Evolutionary conservation across 2,888 invertebrate species (phyloP), one percentile per base, ranked within the genome.

Genomic region (Epirrita christyi): DNA sequence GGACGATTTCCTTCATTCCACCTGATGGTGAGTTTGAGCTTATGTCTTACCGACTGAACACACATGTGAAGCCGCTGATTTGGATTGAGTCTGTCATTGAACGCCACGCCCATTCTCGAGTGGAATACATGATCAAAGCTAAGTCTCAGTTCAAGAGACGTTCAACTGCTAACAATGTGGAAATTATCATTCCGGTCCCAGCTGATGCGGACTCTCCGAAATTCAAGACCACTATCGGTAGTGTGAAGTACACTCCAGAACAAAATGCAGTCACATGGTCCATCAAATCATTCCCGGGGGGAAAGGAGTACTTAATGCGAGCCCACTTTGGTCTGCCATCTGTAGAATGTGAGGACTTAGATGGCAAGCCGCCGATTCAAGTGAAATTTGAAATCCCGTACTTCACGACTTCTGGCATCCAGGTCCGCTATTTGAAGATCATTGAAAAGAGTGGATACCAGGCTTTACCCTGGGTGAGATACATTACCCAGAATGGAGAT

Each of bases 31-130:
- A 99, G 84, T 99, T 99, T 92, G 99, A 99, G 83, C 90, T 99
- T 57, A 99, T 99, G 99, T 98, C 98, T 0, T 99, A 99, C 83
- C 94, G 99, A 52, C 92, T 99, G 34, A 99, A 98, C 83, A 99
- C 99, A 11, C 98, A 98, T 85, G 98, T 97, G 27, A 99, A 99
- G 78, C 99, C 99, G 0, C 86, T 99, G 62, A 98, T 99, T 78
- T 99, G 99, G 99, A 99, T 99, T 61, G 99, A 99, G 85, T 98
- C 99, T 6, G 98, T 98, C 1, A 99, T 99, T 76, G 99, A 99
- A 81, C 94, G 98, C 15, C 98, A 99, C 88, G 98, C 97, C 9
- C 99, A 99, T 85, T 98, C 98, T 55, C 93, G 99, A 64, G 98
- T 99, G 8, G 99, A 99, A 78, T 99, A 98, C 84, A 99, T 99